phyloP scores from a whole-genome alignment of 2,113 vertebrate genomes.

The Australoheros scitulus region DNA sequence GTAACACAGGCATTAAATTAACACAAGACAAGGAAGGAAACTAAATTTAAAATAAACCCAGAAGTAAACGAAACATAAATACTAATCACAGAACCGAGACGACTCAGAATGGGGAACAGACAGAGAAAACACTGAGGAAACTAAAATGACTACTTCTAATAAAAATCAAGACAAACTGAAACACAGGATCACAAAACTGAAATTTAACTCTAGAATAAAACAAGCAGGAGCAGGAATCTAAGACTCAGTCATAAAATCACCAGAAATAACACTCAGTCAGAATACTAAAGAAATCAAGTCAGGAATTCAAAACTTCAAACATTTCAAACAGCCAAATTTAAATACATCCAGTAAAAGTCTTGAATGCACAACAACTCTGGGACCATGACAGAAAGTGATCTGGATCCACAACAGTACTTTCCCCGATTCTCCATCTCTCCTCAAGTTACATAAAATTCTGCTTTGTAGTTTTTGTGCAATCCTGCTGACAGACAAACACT shows the following conservation, averaged over 20 bases:
- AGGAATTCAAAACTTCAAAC: neutral
- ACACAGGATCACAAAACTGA: neutral
- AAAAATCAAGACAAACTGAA: neutral
- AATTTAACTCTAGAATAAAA: neutral
- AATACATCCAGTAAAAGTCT: neutral
- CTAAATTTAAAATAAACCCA: neutral
- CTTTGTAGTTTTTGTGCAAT: conserved; percentile 2
- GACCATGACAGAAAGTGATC: neutral
- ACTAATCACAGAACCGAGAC: rapidly evolving
- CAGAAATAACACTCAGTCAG: neutral
- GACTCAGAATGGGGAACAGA: neutral
- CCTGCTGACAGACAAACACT: neutral
- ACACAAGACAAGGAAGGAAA: neutral
- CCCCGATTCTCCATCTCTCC: neutral
- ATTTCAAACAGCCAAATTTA: neutral
- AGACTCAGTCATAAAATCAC: neutral
- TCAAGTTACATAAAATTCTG: neutral
- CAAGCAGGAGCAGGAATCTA: neutral
- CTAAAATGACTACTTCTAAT: neutral
- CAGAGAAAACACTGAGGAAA: neutral
- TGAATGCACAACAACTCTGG: neutral
- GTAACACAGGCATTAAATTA: neutral
- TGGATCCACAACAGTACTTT: too few relatives aligned
- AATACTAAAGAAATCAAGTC: neutral
- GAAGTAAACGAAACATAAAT: neutral